Conservation (phyloP, 2,888 invertebrate genomes). For the Ctena decussata region DNA sequence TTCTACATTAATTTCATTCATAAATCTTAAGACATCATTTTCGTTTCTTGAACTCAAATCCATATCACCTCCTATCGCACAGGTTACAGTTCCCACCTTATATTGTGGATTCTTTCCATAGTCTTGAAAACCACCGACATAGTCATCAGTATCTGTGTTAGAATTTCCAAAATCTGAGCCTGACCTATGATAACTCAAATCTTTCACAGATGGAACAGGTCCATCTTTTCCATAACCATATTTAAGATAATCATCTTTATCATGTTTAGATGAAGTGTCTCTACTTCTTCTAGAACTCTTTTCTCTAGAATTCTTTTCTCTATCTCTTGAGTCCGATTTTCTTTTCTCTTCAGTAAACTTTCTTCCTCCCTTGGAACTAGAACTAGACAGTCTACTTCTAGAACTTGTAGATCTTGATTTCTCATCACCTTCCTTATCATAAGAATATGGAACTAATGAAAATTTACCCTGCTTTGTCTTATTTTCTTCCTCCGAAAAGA, state of each 20-base stretch:
- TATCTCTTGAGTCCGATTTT: background rate
- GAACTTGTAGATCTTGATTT: background rate
- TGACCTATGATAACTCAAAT: background rate
- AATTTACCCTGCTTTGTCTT: background rate
- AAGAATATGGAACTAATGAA: constrained; percentile 1
- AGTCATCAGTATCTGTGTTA: background rate
- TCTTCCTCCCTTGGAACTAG: background rate
- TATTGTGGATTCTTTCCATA: background rate
- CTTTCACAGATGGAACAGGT: background rate
- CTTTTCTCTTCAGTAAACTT: background rate
- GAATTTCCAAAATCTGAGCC: background rate
- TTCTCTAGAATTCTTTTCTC: background rate
- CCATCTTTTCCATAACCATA: background rate
- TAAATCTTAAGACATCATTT: background rate
- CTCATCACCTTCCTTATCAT: background rate
- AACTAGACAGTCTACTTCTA: background rate
- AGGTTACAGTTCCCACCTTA: background rate
- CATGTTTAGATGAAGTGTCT: background rate
- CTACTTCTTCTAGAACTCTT: background rate
- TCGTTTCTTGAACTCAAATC: background rate
- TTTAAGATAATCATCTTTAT: background rate
- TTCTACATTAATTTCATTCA: background rate
- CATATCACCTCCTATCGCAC: background rate
- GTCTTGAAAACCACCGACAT: background rate
- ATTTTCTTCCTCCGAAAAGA: background rate